Evolutionary conservation across 2,113 vertebrate genomes (phyloP), one percentile per base, ranked within the genome.

Genomic region (Anolis carolinensis): DNA sequence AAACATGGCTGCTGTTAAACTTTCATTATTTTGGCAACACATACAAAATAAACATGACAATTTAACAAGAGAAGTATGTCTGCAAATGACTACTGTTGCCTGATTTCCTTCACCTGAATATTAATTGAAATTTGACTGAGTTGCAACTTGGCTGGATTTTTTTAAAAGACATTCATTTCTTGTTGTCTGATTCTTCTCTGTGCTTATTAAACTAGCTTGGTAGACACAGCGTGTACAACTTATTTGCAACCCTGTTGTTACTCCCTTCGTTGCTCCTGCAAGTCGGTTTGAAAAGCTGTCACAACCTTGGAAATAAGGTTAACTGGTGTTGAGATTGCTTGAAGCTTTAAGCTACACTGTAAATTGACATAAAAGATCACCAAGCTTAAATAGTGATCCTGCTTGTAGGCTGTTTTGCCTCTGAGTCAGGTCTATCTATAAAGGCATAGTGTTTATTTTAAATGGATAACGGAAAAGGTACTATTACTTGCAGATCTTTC

Each of bases 221-320:
- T 78, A 63, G 6, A 2, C 2, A 20, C 13, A 16, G 13, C 67
- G 23, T 44, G 32, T 8, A 77, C 8, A 55, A 7, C 59, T 36
- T 72, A 73, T 2, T 80, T 65, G 21, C 36, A 55, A 10, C 71
- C 48, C 14, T 79, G 25, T 1, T 27, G 50, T 75, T 76, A 36
- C 59, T 16, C 21, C 20, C 16, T 77, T 16, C 21, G 11, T 9
- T 77, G 5, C 20, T 48, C 32, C 34, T 86, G 23, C 75, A 67
- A 11, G 39, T 80, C 67, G 36, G 78, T 67, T 82, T 79, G 62
- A 84, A 44, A 62, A 83, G 70, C 36, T n/a, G 16, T 62, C 78
- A 0, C 71, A 87, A 30, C 78, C 87, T n/a, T 27, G 86, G 52
- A 81, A 87, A 34, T 83, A 0, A 0, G 34, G 11, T 74, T 90